Percentiles rank a stretch among this genome's conserved stretches.
phyloP scores from a whole-genome alignment of 2,888 invertebrate species.

The Acronicta leporina region DNA sequence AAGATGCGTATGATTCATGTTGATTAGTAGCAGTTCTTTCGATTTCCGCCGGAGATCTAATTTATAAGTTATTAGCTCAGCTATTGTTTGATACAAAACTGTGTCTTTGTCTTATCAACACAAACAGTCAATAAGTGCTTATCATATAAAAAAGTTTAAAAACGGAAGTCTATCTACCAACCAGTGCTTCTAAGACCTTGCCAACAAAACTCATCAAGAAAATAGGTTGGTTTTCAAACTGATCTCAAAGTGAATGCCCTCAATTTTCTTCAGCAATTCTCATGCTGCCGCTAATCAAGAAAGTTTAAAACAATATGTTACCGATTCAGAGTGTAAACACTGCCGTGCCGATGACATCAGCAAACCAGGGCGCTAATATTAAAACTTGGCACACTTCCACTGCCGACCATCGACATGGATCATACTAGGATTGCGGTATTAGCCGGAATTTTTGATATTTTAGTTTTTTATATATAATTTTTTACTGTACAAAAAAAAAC shows the following conservation, averaged over 20 bases:
- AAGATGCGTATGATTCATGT: too few relatives aligned
- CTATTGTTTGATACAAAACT: too few relatives aligned
- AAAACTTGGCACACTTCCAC: slow-evolving; percentile 83
- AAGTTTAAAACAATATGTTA: slow-evolving; percentile 61
- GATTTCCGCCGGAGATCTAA: too few relatives aligned
- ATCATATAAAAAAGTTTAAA: too few relatives aligned
- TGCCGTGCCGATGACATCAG: slow-evolving; percentile 78
- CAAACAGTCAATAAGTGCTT: too few relatives aligned
- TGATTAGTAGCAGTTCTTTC: too few relatives aligned
- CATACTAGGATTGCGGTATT: slow-evolving; percentile 58
- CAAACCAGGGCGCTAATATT: slow-evolving; percentile 79
- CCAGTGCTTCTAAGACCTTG: too few relatives aligned
- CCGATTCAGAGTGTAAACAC: slow-evolving; percentile 72
- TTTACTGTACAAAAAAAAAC: background rate
- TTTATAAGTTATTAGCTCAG: too few relatives aligned
- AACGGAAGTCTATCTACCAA: too few relatives aligned
- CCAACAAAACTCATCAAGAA: slow-evolving; percentile 1
- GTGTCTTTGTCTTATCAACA: too few relatives aligned
- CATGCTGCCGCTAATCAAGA: slow-evolving; percentile 31
- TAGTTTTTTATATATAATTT: slow-evolving; percentile 3
- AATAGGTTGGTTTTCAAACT: slow-evolving; percentile 4
- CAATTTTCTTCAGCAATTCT: slow-evolving; percentile 14
- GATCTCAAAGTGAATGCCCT: slow-evolving; percentile 13
- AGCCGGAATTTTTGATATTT: slow-evolving; percentile 35
- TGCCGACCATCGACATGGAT: slow-evolving; percentile 65